Evolutionary conservation across 2,888 invertebrate species (phyloP).

Genomic region (Ennomos quercinarius): DNA sequence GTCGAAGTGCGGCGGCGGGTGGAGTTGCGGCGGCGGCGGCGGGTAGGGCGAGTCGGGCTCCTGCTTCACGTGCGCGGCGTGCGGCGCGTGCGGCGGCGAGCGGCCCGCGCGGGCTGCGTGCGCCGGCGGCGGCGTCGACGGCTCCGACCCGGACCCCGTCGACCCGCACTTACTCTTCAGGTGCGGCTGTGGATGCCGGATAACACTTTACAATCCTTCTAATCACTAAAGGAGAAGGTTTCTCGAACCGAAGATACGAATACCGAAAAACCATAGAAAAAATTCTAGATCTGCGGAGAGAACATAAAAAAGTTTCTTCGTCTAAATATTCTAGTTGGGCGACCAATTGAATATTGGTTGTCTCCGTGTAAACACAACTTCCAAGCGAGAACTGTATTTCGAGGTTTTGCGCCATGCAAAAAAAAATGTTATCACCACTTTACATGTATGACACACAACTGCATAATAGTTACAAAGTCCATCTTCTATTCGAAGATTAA

Average conservation of each 20-base stretch:
- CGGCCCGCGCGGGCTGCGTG: conserved; percentile 68
- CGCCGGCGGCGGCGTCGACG: conserved; percentile 81
- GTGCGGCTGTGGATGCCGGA: conserved; percentile 56
- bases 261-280: too few species aligned
- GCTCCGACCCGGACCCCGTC: conserved; percentile 80
- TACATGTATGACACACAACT: conserved; percentile 2
- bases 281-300: too few species aligned
- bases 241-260: too few species aligned
- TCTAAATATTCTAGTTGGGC: too few species aligned
- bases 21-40: conserved; percentile 51
- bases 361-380: not conserved
- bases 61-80: conserved; percentile 86
- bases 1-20: conserved; percentile 64
- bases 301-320: too few species aligned
- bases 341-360: too few species aligned
- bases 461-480: not conserved
- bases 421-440: too few species aligned
- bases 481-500: too few species aligned
- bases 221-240: too few species aligned
- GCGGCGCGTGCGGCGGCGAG: conserved; percentile 85
- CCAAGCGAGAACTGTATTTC: too few species aligned
- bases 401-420: too few species aligned
- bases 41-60: conserved; percentile 85
- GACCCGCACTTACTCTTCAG: conserved; percentile 74
- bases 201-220: too few species aligned